A percentile compares a stretch with the other conserved stretches of the same genome.
Conservation (phyloP, 2,888 invertebrate species). For the Eilema griseolum region DNA sequence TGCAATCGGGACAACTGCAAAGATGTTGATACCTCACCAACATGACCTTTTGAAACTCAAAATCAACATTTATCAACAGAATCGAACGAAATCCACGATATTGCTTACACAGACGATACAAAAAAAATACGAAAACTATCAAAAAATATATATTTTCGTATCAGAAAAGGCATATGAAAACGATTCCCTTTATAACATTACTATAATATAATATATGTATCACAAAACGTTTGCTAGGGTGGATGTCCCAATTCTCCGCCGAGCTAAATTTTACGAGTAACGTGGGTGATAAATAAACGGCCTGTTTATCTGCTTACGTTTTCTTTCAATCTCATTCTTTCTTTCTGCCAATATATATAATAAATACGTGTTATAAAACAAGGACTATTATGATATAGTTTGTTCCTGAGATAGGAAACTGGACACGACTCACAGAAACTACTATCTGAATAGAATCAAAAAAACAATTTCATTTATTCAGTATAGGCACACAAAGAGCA, state of each 20-base stretch:
- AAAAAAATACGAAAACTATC: conserved; percentile 1
- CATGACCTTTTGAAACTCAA: no score
- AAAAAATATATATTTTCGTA: not conserved
- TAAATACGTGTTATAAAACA: conserved; percentile 20
- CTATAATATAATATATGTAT: conserved; percentile 21
- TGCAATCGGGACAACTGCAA: no score
- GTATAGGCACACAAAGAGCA: no score
- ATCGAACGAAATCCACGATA: no score
- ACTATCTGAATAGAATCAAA: no score
- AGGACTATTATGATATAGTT: conserved; percentile 8
- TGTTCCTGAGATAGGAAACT: not conserved
- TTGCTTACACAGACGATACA: not conserved
- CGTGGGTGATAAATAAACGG: conserved; percentile 38
- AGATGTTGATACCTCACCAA: no score
- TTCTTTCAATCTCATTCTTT: conserved; percentile 42
- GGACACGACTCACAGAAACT: no score
- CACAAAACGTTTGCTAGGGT: conserved; percentile 34
- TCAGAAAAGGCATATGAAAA: conserved; percentile 9
- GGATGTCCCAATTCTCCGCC: conserved; percentile 34
- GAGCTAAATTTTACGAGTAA: conserved; percentile 46
- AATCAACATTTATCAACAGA: no score
- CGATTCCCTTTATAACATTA: conserved; percentile 11
- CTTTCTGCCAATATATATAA: conserved; percentile 26
- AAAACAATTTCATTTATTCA: no score
- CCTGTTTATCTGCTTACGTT: conserved; percentile 29